These are phyloP conservation scores for Oreohelix idahoensis DNA, from an alignment of 1,140 invertebrate species.

Conservation along the genomic window DNA sequence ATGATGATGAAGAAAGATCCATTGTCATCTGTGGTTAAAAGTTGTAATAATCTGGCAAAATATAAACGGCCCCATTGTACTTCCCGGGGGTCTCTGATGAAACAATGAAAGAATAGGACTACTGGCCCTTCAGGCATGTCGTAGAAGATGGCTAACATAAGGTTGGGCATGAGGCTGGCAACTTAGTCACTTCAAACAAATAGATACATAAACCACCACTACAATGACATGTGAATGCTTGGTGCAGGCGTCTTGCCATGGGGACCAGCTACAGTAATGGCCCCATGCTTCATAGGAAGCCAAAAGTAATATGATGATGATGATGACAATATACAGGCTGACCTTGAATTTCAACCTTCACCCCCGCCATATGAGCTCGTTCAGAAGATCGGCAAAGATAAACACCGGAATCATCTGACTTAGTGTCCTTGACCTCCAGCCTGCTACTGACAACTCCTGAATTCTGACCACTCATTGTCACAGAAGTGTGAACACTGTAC, in stretches of 20 bases:
- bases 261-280: background rate
- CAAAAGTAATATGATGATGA: background rate
- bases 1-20: no score
- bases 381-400: constrained; percentile 46
- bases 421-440: constrained; percentile 35
- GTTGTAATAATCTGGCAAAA: no score
- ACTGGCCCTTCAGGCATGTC: no score
- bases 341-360: constrained; percentile 45
- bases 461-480: constrained; percentile 12
- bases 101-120: no score
- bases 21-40: no score
- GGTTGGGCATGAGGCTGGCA: no score
- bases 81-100: no score
- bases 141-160: no score
- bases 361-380: constrained; percentile 44
- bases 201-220: no score
- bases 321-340: background rate
- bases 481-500: constrained; percentile 22
- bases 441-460: constrained; percentile 40
- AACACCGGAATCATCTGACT: constrained; percentile 34
- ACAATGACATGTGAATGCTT: background rate
- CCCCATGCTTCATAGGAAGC: background rate
- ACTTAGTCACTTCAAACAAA: no score
- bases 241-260: background rate
- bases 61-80: no score